A percentile compares a stretch with the other conserved stretches of the same genome.
Conservation (phyloP, 1,140 invertebrate species). For the Elymnias hypermnestra region DNA sequence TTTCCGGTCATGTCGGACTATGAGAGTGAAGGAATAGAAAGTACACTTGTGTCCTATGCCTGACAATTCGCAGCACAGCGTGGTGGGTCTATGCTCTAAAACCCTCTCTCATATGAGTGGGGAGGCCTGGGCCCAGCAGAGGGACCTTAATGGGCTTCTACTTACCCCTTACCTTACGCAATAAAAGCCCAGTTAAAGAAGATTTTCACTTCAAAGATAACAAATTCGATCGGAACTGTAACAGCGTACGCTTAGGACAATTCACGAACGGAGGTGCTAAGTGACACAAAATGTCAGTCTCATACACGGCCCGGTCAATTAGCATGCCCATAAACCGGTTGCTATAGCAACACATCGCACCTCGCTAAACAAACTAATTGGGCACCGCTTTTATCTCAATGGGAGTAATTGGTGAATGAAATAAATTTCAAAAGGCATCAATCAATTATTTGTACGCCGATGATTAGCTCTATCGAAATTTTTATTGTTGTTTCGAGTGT, state of each 20-base stretch:
- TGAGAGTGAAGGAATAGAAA: too few species aligned
- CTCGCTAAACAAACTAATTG: slow-evolving; percentile 59
- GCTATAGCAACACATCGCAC: slow-evolving; percentile 41
- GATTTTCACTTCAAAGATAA: too few species aligned
- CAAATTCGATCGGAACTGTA: neutral
- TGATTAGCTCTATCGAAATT: neutral
- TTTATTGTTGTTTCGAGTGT: too few species aligned
- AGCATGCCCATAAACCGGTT: slow-evolving; percentile 41
- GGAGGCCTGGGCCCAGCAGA: too few species aligned
- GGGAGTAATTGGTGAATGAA: slow-evolving; percentile 38
- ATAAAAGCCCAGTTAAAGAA: too few species aligned
- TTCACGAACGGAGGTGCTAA: slow-evolving; percentile 33
- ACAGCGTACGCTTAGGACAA: neutral
- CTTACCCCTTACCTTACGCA: too few species aligned
- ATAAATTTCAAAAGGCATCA: neutral
- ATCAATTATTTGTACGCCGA: neutral
- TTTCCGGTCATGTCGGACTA: too few species aligned
- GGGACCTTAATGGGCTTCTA: too few species aligned
- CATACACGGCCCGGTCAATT: slow-evolving; percentile 41
- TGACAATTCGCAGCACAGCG: too few species aligned
- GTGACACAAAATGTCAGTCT: slow-evolving; percentile 43
- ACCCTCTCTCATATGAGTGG: too few species aligned
- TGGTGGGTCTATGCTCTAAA: too few species aligned
- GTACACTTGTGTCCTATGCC: too few species aligned
- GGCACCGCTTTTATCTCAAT: slow-evolving; percentile 37